Evolutionary conservation across 2,888 invertebrate genomes (phyloP).

Genomic region (Papilio elwesi): DNA sequence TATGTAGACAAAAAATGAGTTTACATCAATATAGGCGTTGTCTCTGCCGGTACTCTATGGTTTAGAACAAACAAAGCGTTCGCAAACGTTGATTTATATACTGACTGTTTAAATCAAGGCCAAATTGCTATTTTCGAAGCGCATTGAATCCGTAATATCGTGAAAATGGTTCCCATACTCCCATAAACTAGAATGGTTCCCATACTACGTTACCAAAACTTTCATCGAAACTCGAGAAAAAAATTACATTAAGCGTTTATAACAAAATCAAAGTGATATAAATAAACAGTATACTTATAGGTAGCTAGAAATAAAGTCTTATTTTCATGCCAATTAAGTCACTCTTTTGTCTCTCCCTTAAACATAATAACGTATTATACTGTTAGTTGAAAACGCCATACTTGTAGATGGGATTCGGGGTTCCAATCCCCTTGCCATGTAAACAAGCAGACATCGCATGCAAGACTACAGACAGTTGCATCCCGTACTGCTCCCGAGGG

Average conservation of each 20-base stretch:
- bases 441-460: conserved; percentile 64
- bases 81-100: conserved; percentile 19
- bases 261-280: no score
- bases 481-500: conserved; percentile 64
- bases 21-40: conserved; percentile 32
- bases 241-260: no score
- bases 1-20: conserved; percentile 32
- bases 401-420: conserved; percentile 2
- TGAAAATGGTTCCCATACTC: no score
- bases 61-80: conserved; percentile 29
- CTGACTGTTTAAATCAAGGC: conserved; percentile 15
- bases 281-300: no score
- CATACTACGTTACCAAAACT: no score
- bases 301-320: no score
- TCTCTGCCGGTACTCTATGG: conserved; percentile 33
- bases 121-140: not conserved
- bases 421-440: conserved; percentile 51
- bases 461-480: conserved; percentile 66
- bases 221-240: no score
- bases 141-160: no score
- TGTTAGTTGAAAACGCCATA: conserved; percentile 19
- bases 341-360: no score
- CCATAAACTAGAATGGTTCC: no score
- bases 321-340: no score
- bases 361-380: not conserved